These are phyloP conservation scores for Gymnoscelis rufifasciata DNA, from an alignment of 2,888 invertebrate species.

Conservation along the genomic window DNA sequence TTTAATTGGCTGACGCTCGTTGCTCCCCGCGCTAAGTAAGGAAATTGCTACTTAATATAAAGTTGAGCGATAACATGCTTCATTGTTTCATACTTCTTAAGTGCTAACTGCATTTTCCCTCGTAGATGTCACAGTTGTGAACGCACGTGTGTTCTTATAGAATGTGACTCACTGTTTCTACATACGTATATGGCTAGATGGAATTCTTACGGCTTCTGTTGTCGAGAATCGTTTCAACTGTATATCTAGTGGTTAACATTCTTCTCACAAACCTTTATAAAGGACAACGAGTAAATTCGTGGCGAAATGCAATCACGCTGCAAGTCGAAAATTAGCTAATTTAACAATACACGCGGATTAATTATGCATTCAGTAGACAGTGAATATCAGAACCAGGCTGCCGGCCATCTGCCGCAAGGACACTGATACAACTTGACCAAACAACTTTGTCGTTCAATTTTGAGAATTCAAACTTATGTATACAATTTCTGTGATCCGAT, in stretches of 20 bases:
- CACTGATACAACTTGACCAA: slow-evolving; percentile 35
- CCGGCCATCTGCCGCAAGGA: slow-evolving; percentile 44
- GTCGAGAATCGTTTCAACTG: not conserved
- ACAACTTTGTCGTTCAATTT: slow-evolving; percentile 4
- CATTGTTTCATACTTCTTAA: slow-evolving; percentile 7
- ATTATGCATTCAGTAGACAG: slow-evolving; percentile 51
- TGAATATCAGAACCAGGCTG: slow-evolving; percentile 45
- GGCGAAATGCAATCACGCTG: slow-evolving; percentile 41
- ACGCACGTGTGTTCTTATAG: slow-evolving; percentile 1
- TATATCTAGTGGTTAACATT: not conserved
- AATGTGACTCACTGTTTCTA: not conserved
- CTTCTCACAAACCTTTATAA: slow-evolving; percentile 14
- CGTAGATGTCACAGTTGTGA: not conserved
- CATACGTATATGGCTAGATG: not conserved
- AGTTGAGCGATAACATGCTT: slow-evolving; percentile 16
- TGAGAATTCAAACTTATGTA: not conserved
- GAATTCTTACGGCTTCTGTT: not conserved
- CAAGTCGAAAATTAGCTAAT: slow-evolving; percentile 45
- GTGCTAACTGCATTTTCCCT: not conserved
- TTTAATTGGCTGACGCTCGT: slow-evolving; percentile 50
- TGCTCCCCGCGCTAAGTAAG: slow-evolving; percentile 20
- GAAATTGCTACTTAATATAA: slow-evolving; percentile 27
- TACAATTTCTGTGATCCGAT: too few relatives aligned
- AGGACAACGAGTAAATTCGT: slow-evolving; percentile 29
- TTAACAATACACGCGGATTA: slow-evolving; percentile 44